Base-by-base conservation (phyloP, 2,888 invertebrate species). In the Pachycephus smyrnensis region DNA sequence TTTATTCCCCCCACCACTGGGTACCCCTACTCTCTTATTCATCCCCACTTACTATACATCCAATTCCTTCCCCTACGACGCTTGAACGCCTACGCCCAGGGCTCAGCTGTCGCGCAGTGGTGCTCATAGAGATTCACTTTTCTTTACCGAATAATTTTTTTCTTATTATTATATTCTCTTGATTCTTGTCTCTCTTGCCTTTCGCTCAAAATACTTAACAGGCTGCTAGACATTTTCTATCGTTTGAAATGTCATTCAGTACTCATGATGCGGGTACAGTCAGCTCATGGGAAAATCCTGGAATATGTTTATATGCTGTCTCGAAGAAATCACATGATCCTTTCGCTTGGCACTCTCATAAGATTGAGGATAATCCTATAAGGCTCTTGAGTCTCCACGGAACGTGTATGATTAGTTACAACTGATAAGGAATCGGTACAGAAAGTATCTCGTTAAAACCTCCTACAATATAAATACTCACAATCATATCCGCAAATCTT, bases 1-100 rank as follows among this genome's bases (percentile, higher is more conserved):
- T 87, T 89, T 88, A 88, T 82, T 82, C 81, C 84, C 85, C 87
- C 85, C 83, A 80, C 86, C 79, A 40, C 78, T 74, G 74, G 76
- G 69, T 75, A 69, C 78, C 77, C 31, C 36, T 36, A 71, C 69
- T 73, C 79, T 73, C 73, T n/a, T 79, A 75, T 69, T 35, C 77
- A 75, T 31, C 74, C 81, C 80, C 82, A 74, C 82, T 40, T 73
- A 12, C 73, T 73, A 78, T 69, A 77, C 32, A 55, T 55, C 55
- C 32, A 32, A 12, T 23, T 1, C 1, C 37, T 71, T 73, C 37
- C 37, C 73, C 32, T 73, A 55, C 81, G 73, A n/a, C 76, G 40
- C 68, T 55, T 75, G 68, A 69, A 76, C 81, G 77, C 80, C 80
- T 80, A 82, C 81, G 81, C 81, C 80, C 81, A 76, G 78, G 77